phyloP scores from a whole-genome alignment of 2,888 invertebrate species.

The Synergus japonicus region DNA sequence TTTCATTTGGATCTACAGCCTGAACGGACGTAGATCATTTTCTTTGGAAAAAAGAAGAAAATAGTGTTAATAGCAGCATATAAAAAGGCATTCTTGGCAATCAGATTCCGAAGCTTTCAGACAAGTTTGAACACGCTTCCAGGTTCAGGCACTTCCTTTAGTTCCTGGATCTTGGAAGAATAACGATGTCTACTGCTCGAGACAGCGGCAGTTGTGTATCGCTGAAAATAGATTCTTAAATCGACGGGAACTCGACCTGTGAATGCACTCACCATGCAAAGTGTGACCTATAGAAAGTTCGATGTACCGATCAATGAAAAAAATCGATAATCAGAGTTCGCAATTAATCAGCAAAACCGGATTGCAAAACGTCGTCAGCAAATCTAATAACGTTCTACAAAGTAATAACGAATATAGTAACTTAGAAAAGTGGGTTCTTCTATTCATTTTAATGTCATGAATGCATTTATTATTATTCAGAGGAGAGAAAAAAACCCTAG shows the following conservation, averaged over 20 bases:
- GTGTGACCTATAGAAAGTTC: conserved; percentile 37
- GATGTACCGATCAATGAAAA: conserved; percentile 24
- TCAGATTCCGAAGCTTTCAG: neutral
- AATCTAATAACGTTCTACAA: conserved; percentile 5
- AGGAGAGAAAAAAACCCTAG: conserved; percentile 28
- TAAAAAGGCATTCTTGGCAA: neutral
- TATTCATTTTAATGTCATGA: neutral
- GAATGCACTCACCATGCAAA: conserved; percentile 37
- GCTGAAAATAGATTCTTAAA: conserved; percentile 60
- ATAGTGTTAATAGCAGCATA: neutral
- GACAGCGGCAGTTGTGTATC: conserved; percentile 63
- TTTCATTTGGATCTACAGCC: neutral
- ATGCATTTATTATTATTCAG: neutral
- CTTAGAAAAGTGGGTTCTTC: neutral
- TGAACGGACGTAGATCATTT: neutral
- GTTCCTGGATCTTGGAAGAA: conserved; percentile 52
- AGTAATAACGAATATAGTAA: neutral
- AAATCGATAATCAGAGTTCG: neutral
- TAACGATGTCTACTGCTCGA: conserved; percentile 71
- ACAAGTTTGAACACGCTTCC: conserved; percentile 32
- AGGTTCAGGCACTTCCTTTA: conserved; percentile 40
- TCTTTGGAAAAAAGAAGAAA: neutral
- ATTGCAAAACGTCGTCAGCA: neutral
- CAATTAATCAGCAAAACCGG: neutral
- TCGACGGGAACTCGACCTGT: conserved; percentile 39